Evolutionary conservation across 2,888 invertebrate species (phyloP).

Genomic region (Gibbula magus): DNA sequence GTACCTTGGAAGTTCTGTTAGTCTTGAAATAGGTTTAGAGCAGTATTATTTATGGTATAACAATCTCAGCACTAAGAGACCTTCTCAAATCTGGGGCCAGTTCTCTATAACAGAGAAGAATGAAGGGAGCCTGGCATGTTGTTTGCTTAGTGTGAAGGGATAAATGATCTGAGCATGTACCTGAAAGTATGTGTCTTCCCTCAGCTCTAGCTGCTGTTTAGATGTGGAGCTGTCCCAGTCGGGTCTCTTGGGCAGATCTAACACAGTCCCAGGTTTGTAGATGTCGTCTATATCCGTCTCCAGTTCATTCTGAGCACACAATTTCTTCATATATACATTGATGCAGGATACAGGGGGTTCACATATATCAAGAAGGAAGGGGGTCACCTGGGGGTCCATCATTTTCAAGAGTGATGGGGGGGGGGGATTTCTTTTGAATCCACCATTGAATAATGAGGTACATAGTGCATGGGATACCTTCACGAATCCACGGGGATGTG

Average conservation of each 20-base stretch:
- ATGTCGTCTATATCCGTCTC: slow-evolving; percentile 69
- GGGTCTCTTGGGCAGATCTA: slow-evolving; percentile 85
- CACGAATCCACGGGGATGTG: no score
- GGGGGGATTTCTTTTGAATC: no score
- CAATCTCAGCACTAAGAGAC: no score
- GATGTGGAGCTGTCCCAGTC: slow-evolving; percentile 88
- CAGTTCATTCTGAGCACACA: slow-evolving; percentile 54
- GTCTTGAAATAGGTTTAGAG: no score
- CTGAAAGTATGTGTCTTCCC: slow-evolving; percentile 89
- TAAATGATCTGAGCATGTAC: slow-evolving; percentile 73
- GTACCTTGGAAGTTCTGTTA: no score
- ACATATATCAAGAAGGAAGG: not conserved
- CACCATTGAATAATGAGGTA: not conserved
- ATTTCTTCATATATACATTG: not conserved
- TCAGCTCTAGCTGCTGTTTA: slow-evolving; percentile 84
- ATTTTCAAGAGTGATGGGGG: no score
- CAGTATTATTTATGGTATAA: no score
- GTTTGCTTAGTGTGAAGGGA: no score
- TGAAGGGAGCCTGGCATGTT: no score
- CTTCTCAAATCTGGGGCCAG: no score
- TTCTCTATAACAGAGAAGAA: no score
- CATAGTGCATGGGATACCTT: no score
- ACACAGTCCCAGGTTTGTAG: slow-evolving; percentile 64
- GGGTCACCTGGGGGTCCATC: not conserved
- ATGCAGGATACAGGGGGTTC: not conserved